Percentiles rank a stretch among this genome's conserved stretches.
These are phyloP conservation scores for Sminthurinus signatus DNA, from an alignment of 1,140 invertebrate species.

Conservation along the genomic window DNA sequence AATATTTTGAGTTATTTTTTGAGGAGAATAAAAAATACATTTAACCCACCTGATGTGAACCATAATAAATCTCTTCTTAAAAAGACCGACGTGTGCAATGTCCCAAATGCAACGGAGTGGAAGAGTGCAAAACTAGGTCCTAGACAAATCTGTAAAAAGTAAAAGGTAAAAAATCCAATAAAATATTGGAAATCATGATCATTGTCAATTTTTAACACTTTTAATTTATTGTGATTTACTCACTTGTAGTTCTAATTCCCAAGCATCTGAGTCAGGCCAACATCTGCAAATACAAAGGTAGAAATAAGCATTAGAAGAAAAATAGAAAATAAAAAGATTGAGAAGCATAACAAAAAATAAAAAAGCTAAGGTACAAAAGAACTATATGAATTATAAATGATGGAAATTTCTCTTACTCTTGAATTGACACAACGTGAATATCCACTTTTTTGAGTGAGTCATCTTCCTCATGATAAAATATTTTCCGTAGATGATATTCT, in stretches of 20 bases:
- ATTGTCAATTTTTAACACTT: no score
- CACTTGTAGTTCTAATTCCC: constrained; percentile 36
- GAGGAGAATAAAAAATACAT: background rate
- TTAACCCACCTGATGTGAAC: constrained; percentile 36
- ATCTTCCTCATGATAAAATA: constrained; percentile 34
- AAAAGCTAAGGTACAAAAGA: no score
- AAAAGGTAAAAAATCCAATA: no score
- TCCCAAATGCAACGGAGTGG: constrained; percentile 36
- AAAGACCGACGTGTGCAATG: constrained; percentile 33
- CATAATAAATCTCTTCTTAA: constrained; percentile 36
- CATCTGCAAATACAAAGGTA: constrained; percentile 28
- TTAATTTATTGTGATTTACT: no score
- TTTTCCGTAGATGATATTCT: constrained; percentile 31
- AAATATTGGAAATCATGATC: no score
- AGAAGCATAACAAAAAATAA: no score
- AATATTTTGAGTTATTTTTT: background rate
- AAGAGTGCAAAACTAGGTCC: constrained; percentile 34
- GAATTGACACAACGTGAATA: constrained; percentile 36
- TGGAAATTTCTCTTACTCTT: no score
- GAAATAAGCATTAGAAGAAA: no score
- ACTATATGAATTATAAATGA: no score
- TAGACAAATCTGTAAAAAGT: constrained; percentile 33
- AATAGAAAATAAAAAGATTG: no score
- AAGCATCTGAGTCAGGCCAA: constrained; percentile 37
- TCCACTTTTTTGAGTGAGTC: constrained; percentile 22